Evolutionary conservation across 35 echinoderm and acorn worm genomes (phyloP).

Genomic region (Heliocidaris tuberculata): DNA sequence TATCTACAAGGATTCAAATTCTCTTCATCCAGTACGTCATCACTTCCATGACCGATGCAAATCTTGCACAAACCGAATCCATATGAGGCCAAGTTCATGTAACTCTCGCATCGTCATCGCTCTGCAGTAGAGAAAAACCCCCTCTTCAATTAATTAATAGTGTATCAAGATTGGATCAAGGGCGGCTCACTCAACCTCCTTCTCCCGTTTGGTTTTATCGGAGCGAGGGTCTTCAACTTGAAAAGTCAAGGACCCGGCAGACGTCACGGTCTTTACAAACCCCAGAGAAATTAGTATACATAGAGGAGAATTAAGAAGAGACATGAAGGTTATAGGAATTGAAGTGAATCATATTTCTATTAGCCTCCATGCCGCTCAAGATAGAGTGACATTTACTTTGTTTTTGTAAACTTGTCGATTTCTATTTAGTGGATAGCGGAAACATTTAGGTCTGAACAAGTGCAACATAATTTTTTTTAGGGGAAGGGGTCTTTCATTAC

Average conservation of each 20-base stretch:
- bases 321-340: neutral
- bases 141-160: neutral
- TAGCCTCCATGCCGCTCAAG: neutral
- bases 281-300: neutral
- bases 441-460: too few species aligned
- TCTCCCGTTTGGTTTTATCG: neutral
- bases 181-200: neutral
- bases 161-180: neutral
- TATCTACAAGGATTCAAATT: neutral
- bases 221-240: neutral
- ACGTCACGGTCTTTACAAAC: neutral
- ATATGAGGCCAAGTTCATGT: neutral
- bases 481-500: too few species aligned
- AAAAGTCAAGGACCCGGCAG: constrained; percentile 7
- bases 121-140: neutral
- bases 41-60: neutral
- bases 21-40: neutral
- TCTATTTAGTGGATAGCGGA: too few species aligned
- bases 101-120: neutral
- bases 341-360: neutral
- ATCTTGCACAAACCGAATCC: neutral
- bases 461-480: too few species aligned
- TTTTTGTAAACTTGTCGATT: neutral
- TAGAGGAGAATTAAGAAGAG: neutral
- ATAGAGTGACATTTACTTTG: neutral